Evolutionary conservation across 2,113 vertebrate species (phyloP), one percentile per base, ranked within the genome.

Genomic region (Puntigrus tetrazona): DNA sequence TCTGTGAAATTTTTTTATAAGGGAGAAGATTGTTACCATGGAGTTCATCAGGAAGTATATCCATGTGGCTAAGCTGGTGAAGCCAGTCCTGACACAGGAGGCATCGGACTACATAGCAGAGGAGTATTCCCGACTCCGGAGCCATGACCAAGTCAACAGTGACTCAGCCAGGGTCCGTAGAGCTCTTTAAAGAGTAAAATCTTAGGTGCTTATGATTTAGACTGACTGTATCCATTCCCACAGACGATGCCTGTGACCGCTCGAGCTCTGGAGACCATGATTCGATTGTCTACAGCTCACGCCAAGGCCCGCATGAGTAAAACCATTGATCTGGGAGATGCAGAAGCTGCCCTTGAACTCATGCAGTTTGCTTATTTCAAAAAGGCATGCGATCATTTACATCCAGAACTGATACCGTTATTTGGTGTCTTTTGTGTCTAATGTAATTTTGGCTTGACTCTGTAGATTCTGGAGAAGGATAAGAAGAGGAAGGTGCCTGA

Each of bases 21-120:
- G 92, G 77, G 91, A 92, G 34, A 92, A 90, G 86, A 20, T 89
- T 3, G 89, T 92, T 45, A 92, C 91, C 34, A 90, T 91, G 89
- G 91, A 91, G 88, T 92, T 92, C 55, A 90, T 92, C 43, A 86
- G 87, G n/a, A 92, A 92, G 85, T 92, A 92, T 82, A 91, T 92
- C 50, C 90, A 92, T 27, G 88, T 92, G 16, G 92, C 92, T 47
- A 92, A 92, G 82, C 75, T 89, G 69, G 85, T 92, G 63, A 92
- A 90, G 80, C 92, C 92, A 0, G 87, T 90, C 18, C 84, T 92
- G 25, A 91, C 90, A 9, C 90, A 90, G 85, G 88, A 91, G 63
- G 88, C 91, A 11, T 92, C 92, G 0, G 90, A 92, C 79, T 83
- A 90, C 85, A 92, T 92, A 22, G 87, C 92, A 5, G 90, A 92